Evolutionary conservation across 2,888 invertebrate species (phyloP), one percentile per base, ranked within the genome.

Genomic region (Protonemura montana): DNA sequence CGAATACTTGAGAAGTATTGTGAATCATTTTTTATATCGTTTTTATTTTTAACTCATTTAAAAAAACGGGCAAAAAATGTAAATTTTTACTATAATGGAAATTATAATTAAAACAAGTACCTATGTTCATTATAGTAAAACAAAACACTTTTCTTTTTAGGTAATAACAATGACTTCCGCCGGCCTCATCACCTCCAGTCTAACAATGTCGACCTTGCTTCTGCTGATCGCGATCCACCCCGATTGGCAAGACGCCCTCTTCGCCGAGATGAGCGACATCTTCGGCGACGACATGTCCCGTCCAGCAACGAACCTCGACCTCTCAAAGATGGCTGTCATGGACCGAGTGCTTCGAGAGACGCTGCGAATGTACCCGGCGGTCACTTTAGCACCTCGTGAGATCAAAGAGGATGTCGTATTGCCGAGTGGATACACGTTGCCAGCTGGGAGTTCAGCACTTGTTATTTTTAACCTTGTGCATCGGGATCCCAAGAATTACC

Each of bases 351-450:
- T 76, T 21, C 21, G 26, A 3, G 88, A 76, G 76, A 76, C 76
- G 2, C 5, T 76, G 76, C 21, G 76, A 76, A 21, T 76, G 21
- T 76, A 7, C 76, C 76, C 76, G 21, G n/a, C 5, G 21, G 16
- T 21, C 21, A 5, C 26, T 26, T 2, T 76, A 25, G 5, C 16
- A 25, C 21, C 76, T 7, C 76, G 76, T 25, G 2, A 2, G 5
- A 76, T 76, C 76, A 21, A 5, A 25, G 76, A 76, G 76, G 26
- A 76, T 21, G 26, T 76, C 16, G 76, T 76, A 3, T 26, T 76
- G 76, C 76, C 76, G 21, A 76, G 76, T 76, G 76, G 76, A 5
- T 76, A 76, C 76, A 76, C 76, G n/a, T 13, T 76, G 76, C 76
- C 76, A 2, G n/a, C n/a, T 76, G 76, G 76, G 5, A 7, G 76